Base-by-base conservation (phyloP, 2,797 vertebrate species). In the Gallirallus australis region DNA sequence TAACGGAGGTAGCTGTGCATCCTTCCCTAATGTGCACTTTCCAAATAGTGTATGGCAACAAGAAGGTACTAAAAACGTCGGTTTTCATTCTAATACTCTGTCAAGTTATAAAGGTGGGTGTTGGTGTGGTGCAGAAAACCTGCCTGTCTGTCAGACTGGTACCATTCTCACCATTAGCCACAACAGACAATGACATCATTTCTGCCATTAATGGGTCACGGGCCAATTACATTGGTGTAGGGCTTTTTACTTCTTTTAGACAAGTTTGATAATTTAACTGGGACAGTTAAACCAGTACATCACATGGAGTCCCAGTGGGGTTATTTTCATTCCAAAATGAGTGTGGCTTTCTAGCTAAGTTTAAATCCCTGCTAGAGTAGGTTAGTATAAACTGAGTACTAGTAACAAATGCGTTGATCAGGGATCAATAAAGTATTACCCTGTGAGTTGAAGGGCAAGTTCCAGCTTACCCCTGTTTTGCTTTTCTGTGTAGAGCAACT, bases 21-120 rank as follows among this genome's bases (percentile, higher is more conserved):
- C 73, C 54, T 82, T 90, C 90, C 61, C 40, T 81, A 71, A 86
- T 64, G 40, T 0, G 1, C 63, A 9, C 31, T 71, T 93, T 48
- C 64, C 18, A 45, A 90, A 77, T 73, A 61, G 42, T 23, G 13
- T 25, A 45, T 20, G 47, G 59, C 66, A 84, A 65, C 68, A 30
- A 56, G 71, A 89, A 80, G 81, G 37, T 70, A 84, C 23, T 93
- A n/a, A 92, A 91, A 92, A 85, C 52, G 35, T 68, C 77, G 31
- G 28, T 52, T 92, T 79, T 84, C 86, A 91, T 93, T 90, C 59
- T 79, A 39, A 12, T 57, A 19, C 27, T 12, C 63, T 80, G 9
- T 12, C 2, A 3, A 30, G 48, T 76, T 84, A 65, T 79, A 76
- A 47, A 72, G 27, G 24, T 72, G n/a, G 40, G 57, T 81, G 0